Evolutionary conservation across 2,797 vertebrate species (phyloP).

Genomic region (Danio jaintianensis): DNA sequence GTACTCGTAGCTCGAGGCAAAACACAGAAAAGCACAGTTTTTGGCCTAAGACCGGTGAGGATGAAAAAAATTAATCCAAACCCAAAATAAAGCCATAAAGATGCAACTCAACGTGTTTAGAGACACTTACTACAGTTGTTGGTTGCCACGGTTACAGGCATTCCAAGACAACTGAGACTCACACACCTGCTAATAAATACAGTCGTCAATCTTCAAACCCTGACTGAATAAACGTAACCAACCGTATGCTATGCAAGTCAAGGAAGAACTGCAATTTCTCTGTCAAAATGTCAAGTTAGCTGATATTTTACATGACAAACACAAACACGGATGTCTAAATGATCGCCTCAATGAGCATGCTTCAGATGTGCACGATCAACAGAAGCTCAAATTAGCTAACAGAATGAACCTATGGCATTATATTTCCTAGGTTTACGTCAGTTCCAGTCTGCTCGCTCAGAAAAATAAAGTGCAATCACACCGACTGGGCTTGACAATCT

Average conservation of each 20-base stretch:
- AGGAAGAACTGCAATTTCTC: constrained; percentile 1
- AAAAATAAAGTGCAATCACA: constrained; percentile 45
- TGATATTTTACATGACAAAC: not conserved
- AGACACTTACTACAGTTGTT: not conserved
- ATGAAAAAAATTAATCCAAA: too few relatives aligned
- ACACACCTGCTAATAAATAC: constrained; percentile 14
- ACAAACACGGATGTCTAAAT: constrained; percentile 15
- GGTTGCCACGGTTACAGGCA: constrained; percentile 18
- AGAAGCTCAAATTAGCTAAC: constrained; percentile 14
- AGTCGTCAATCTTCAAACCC: not conserved
- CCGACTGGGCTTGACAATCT: constrained; percentile 30
- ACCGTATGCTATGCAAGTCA: not conserved
- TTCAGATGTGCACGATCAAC: not conserved
- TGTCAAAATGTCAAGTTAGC: constrained; percentile 11
- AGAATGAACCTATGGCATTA: not conserved
- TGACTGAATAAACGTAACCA: not conserved
- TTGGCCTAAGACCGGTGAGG: not conserved
- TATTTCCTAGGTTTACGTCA: constrained; percentile 41
- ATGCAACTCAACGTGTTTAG: not conserved
- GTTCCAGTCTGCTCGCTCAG: not conserved
- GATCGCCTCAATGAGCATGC: not conserved
- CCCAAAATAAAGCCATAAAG: constrained; percentile 6
- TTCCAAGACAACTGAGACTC: not conserved
- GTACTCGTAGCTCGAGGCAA: not conserved
- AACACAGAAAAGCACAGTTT: not conserved